Conservation (phyloP, 2,888 invertebrate species). For the Eupeodes luniger region DNA sequence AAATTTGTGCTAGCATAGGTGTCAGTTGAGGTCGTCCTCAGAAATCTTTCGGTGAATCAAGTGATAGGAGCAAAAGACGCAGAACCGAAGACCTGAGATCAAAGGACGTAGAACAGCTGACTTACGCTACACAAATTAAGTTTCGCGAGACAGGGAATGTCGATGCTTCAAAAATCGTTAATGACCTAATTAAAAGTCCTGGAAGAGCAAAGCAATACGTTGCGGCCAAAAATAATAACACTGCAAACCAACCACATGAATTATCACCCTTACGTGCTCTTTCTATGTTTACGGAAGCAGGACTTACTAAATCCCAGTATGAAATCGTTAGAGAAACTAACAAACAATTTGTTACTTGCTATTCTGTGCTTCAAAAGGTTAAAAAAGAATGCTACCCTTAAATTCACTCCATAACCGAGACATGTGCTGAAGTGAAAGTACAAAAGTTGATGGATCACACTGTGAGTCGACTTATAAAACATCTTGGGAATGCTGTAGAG, state of each 20-base stretch:
- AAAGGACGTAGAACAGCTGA: too few relatives aligned
- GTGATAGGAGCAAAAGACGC: constrained; percentile 4
- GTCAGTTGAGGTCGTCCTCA: constrained; percentile 11
- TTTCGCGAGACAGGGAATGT: neutral
- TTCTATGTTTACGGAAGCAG: constrained; percentile 8
- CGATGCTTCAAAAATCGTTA: constrained; percentile 24
- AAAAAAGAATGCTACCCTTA: constrained; percentile 30
- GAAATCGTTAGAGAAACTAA: too few relatives aligned
- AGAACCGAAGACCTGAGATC: too few relatives aligned
- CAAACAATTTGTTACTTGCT: neutral
- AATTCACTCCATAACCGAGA: constrained; percentile 24
- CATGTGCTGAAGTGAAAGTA: constrained; percentile 16
- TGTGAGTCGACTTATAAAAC: constrained; percentile 26
- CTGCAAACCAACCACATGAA: neutral
- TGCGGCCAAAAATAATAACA: constrained; percentile 6
- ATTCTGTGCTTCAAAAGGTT: constrained; percentile 25
- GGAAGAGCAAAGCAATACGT: constrained; percentile 5
- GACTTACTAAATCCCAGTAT: too few relatives aligned
- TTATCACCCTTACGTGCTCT: constrained; percentile 15
- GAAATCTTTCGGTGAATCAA: too few relatives aligned
- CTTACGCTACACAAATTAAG: constrained; percentile 9
- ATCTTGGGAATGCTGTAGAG: constrained; percentile 39
- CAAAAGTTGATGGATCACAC: constrained; percentile 8
- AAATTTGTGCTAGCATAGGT: neutral
- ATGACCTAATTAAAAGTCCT: neutral